Percentiles rank a stretch among this genome's conserved stretches.
These are phyloP conservation scores for Drosophila funebris DNA, from an alignment of 1,140 invertebrate genomes.

Conservation along the genomic window DNA sequence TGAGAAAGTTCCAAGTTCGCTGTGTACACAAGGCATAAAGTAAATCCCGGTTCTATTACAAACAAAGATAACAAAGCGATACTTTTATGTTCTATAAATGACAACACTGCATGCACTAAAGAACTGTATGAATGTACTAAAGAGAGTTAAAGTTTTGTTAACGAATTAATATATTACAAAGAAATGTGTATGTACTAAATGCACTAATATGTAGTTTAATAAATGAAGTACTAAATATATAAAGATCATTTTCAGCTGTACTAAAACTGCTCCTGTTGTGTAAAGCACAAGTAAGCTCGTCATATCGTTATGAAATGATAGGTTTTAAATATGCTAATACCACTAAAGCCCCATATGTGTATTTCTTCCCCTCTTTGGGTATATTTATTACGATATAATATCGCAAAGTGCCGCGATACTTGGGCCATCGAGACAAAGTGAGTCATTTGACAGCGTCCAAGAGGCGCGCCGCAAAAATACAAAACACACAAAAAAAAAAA, in stretches of 20 bases:
- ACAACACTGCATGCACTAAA: neutral
- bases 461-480: constrained; percentile 17
- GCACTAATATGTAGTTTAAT: too few relatives aligned
- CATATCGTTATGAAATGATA: neutral
- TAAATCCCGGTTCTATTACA: neutral
- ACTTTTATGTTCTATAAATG: neutral
- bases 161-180: neutral
- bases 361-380: constrained; percentile 15
- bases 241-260: neutral
- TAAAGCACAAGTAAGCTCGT: constrained; percentile 2
- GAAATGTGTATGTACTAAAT: neutral
- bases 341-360: constrained; percentile 11
- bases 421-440: constrained; percentile 31
- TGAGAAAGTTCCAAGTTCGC: constrained; percentile 16
- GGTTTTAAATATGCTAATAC: constrained; percentile 19
- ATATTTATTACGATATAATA: constrained; percentile 44
- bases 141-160: neutral
- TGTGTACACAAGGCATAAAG: neutral
- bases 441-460: constrained; percentile 37
- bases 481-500: constrained; percentile 4
- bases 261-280: neutral
- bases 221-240: too few relatives aligned
- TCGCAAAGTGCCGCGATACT: constrained; percentile 26
- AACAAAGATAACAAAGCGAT: neutral
- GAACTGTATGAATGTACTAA: neutral